Percentiles rank a stretch among this genome's conserved stretches.
Conservation (phyloP, 2,888 invertebrate species). For the Oscheius myriophilus region DNA sequence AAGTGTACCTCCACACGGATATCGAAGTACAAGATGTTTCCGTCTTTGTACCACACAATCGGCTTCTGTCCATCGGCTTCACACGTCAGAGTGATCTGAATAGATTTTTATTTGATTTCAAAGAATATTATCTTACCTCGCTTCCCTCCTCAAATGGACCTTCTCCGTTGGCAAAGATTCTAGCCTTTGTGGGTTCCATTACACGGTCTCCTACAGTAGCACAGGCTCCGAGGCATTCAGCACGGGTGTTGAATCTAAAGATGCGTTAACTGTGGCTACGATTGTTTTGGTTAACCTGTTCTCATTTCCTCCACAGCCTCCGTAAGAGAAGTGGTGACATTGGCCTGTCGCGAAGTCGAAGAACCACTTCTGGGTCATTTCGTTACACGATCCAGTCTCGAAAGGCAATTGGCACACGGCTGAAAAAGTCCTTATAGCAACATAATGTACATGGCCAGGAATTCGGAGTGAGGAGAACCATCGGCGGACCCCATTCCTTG, state of each 20-base stretch:
- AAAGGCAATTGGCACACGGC: slow-evolving; percentile 55
- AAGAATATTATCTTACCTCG: slow-evolving; percentile 22
- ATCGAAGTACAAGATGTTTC: slow-evolving; percentile 47
- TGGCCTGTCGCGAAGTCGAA: slow-evolving; percentile 55
- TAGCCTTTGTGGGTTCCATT: slow-evolving; percentile 27
- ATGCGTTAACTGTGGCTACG: neutral
- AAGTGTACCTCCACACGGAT: slow-evolving; percentile 33
- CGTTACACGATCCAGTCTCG: slow-evolving; percentile 56
- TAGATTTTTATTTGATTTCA: neutral
- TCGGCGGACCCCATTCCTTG: neutral
- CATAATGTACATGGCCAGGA: neutral
- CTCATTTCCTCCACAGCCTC: slow-evolving; percentile 64
- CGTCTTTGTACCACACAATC: slow-evolving; percentile 58
- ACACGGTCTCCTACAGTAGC: slow-evolving; percentile 25
- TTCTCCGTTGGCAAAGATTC: slow-evolving; percentile 10
- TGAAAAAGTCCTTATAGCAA: slow-evolving; percentile 15
- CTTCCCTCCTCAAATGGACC: slow-evolving; percentile 29
- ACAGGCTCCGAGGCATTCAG: slow-evolving; percentile 42
- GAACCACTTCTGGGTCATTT: slow-evolving; percentile 52
- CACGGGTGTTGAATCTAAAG: slow-evolving; percentile 49
- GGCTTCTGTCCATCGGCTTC: slow-evolving; percentile 44
- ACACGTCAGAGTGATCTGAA: slow-evolving; percentile 49
- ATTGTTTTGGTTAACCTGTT: slow-evolving; percentile 38
- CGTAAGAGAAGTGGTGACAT: slow-evolving; percentile 61
- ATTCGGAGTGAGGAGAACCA: neutral